These are phyloP conservation scores for Miltochrista miniata DNA, from an alignment of 2,888 invertebrate genomes.

Conservation along the genomic window DNA sequence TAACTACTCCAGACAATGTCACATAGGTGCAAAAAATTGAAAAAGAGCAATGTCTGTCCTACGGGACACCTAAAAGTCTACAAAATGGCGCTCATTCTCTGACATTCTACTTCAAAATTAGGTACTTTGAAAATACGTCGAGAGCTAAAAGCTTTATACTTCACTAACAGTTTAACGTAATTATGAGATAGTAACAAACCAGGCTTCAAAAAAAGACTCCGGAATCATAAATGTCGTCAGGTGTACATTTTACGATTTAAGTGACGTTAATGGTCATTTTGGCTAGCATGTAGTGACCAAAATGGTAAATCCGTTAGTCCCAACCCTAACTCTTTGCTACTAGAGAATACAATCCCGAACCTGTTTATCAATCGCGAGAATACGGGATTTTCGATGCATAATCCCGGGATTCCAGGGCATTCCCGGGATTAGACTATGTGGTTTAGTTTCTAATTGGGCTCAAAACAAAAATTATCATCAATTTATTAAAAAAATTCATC, in stretches of 20 bases:
- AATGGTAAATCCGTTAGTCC: too few species aligned
- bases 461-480: too few species aligned
- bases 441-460: too few species aligned
- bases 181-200: conserved; percentile 2
- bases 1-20: background rate
- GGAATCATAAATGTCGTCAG: conserved; percentile 20
- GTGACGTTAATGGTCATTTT: conserved; percentile 32
- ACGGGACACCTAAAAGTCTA: background rate
- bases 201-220: conserved; percentile 12
- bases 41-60: background rate
- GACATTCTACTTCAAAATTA: background rate
- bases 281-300: conserved; percentile 38
- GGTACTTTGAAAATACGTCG: background rate
- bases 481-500: too few species aligned
- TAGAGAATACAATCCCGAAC: too few species aligned
- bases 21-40: background rate
- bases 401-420: too few species aligned
- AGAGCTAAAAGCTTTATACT: conserved; percentile 5
- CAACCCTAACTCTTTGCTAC: too few species aligned
- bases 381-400: too few species aligned
- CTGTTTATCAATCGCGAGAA: too few species aligned
- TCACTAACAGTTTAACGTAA: conserved; percentile 9
- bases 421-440: too few species aligned
- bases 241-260: conserved; percentile 44
- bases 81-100: background rate